phyloP scores from a whole-genome alignment of 2,797 vertebrate genomes.

The Danio kyathit region DNA sequence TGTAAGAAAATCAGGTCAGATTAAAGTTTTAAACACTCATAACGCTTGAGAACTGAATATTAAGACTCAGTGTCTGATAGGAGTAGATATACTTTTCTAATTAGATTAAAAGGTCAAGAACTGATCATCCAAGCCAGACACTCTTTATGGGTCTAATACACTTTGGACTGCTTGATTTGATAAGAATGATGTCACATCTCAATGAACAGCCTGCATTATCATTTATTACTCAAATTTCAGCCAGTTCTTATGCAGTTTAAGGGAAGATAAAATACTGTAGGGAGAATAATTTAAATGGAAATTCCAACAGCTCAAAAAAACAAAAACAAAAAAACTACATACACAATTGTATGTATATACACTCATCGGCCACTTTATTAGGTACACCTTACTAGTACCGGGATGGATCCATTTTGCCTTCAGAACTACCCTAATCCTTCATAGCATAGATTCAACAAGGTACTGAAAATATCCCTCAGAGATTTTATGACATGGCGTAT shows the following conservation, averaged over 20 bases:
- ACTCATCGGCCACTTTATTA: too few species aligned
- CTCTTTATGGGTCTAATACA: neutral
- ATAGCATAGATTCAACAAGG: too few species aligned
- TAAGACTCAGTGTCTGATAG: neutral
- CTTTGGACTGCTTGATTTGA: slow-evolving; percentile 1
- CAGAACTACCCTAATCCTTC: too few species aligned
- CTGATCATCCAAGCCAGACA: neutral
- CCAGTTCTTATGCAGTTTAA: accelerated
- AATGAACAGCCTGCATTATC: neutral
- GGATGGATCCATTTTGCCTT: too few species aligned
- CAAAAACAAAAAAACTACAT: too few species aligned
- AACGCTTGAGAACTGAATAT: neutral
- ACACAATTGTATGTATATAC: too few species aligned
- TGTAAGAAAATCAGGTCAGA: neutral
- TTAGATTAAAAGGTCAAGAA: neutral
- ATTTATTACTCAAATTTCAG: accelerated
- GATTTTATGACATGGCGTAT: too few species aligned
- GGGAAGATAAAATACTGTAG: neutral
- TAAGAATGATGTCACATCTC: neutral
- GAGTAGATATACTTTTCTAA: neutral
- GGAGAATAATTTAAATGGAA: too few species aligned
- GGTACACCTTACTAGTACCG: too few species aligned
- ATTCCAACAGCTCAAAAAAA: neutral
- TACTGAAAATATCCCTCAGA: too few species aligned
- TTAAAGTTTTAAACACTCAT: neutral